Conservation (phyloP, 1,140 invertebrate genomes). For the Trypoxylus dichotomus region DNA sequence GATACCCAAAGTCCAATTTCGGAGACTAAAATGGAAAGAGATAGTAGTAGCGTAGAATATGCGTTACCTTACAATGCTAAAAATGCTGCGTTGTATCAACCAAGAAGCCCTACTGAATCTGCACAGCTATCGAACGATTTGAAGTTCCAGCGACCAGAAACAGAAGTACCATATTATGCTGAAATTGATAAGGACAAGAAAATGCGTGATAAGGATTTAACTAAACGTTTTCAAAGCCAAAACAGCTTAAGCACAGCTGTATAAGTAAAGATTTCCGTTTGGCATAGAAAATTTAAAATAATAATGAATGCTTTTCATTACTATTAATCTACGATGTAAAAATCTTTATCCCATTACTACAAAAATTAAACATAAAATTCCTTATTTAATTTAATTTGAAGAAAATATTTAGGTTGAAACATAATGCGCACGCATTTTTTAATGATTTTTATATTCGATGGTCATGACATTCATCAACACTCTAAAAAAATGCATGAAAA, state of each 20-base stretch:
- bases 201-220: background rate
- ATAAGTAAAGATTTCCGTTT: slow-evolving; percentile 19
- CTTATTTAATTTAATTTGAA: too few species aligned
- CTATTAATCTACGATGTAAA: too few species aligned
- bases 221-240: slow-evolving; percentile 37
- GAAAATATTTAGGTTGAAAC: background rate
- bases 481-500: too few species aligned
- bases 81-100: background rate
- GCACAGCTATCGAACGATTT: background rate
- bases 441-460: too few species aligned
- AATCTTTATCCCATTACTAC: too few species aligned
- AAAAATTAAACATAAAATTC: too few species aligned
- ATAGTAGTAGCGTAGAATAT: background rate
- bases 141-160: background rate
- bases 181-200: slow-evolving; percentile 26
- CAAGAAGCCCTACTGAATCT: slow-evolving; percentile 17
- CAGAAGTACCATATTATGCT: background rate
- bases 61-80: background rate
- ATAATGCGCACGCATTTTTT: background rate
- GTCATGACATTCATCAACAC: too few species aligned
- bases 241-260: slow-evolving; percentile 47
- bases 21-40: slow-evolving; percentile 33
- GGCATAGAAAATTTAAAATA: too few species aligned
- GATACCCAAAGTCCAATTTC: slow-evolving; percentile 42
- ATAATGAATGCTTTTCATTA: too few species aligned